Base-by-base conservation (phyloP, 2,797 vertebrate species). In the Sebastes vulpes region DNA sequence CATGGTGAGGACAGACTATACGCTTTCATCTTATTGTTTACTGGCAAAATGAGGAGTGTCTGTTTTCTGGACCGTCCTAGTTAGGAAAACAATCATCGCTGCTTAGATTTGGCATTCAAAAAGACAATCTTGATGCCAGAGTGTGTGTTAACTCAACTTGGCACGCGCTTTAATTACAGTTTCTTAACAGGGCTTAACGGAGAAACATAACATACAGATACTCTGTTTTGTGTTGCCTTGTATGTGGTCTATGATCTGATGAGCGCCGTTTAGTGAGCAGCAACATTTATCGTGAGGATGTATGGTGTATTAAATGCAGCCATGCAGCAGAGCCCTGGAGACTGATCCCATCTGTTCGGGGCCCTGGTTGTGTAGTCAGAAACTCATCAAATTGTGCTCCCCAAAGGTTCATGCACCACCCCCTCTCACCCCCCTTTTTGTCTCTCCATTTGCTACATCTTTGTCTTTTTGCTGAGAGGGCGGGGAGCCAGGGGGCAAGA, bases 331-430 rank as follows among this genome's bases (percentile, higher is more conserved):
- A 63, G 85, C 94, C 93, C 92, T 46, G 75, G 90, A 93, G 93
- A 94, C 90, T 71, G 92, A 89, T 90, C 94, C 94, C 95, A 95
- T 95, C 95, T 95, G 94, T 92, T 93, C 81, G 3, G 83, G 89
- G 82, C 90, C 90, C 92, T 75, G 86, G 83, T 89, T 87, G 87
- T 78, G 75, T 81, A 88, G 91, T 86, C 89, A 84, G 82, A 82
- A 86, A 88, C 93, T 93, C 94, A 95, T 96, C 93, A 95, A 87
- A 93, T 78, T 72, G 29, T 72, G 72, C 71, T 92, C 93, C 92
- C 85, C 57, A 59, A 48, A 91, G 93, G 94, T 92, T 88, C 65
- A 70, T 64, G 53, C 81, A 56, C 9, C 14, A 16, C 38, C 38
- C 38, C 26, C 26, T 28, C 5, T 28, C 26, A 0, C 71, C 68